Conservation (phyloP, 37 sponge, comb jelly and placozoan species). For the Aphrocallistes beatrix region DNA sequence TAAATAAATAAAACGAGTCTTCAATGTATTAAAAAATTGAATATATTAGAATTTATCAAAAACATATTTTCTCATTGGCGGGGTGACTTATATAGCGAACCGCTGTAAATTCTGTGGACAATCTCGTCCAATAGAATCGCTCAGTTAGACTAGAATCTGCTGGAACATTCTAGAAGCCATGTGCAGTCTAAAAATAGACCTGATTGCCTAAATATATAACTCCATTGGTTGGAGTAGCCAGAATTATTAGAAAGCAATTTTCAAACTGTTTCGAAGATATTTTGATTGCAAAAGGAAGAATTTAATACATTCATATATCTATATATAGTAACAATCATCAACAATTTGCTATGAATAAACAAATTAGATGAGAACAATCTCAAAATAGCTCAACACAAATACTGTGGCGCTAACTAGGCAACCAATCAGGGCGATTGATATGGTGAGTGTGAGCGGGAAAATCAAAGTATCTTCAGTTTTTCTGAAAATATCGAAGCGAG, state of each 20-base stretch:
- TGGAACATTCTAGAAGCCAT: not conserved
- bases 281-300: too few species aligned
- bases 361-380: not conserved
- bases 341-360: not conserved
- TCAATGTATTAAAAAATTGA: too few species aligned
- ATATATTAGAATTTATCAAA: too few species aligned
- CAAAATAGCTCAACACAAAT: conserved; percentile 6
- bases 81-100: too few species aligned
- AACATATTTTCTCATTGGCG: too few species aligned
- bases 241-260: too few species aligned
- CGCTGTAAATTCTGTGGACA: too few species aligned
- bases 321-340: not conserved
- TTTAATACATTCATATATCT: not conserved
- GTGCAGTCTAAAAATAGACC: not conserved
- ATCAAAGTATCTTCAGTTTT: not conserved
- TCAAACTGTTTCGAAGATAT: not conserved
- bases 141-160: not conserved
- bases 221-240: too few species aligned
- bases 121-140: not conserved
- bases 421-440: not conserved
- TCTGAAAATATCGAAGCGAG: not conserved
- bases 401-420: not conserved
- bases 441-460: not conserved
- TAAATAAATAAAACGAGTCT: too few species aligned
- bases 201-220: not conserved